Percentiles rank a stretch among this genome's conserved stretches.
These are phyloP conservation scores for Drosophila setifemur DNA, from an alignment of 1,140 invertebrate species.

Conservation along the genomic window DNA sequence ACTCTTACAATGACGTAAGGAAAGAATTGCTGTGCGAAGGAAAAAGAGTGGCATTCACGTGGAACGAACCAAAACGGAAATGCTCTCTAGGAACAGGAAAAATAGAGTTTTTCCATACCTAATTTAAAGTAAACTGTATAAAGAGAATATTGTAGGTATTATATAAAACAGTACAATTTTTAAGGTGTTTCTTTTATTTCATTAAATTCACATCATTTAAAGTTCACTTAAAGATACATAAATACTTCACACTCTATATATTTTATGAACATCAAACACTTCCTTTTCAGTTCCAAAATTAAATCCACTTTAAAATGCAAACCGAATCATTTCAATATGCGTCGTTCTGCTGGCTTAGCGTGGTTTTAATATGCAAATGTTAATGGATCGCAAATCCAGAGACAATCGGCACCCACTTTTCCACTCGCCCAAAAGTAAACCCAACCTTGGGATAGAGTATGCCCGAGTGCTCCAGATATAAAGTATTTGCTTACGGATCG, in stretches of 20 bases:
- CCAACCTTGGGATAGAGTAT: constrained; percentile 1
- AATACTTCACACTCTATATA: too few relatives aligned
- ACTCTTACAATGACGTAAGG: constrained; percentile 60
- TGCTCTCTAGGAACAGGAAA: too few relatives aligned
- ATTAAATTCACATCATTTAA: too few relatives aligned
- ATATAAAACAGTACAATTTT: too few relatives aligned
- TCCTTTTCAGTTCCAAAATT: too few relatives aligned
- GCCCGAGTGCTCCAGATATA: constrained; percentile 18
- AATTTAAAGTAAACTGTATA: too few relatives aligned
- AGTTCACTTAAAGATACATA: too few relatives aligned
- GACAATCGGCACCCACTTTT: constrained; percentile 5
- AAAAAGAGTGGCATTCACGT: background rate
- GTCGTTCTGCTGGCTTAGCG: background rate
- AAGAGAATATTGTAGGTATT: too few relatives aligned
- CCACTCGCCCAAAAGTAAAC: constrained; percentile 7
- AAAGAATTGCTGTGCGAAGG: background rate
- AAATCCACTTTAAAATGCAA: background rate
- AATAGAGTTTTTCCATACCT: too few relatives aligned
- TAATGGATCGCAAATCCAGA: constrained; percentile 30
- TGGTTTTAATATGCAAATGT: constrained; percentile 27
- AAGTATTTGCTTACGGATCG: constrained; percentile 22
- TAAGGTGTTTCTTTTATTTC: too few relatives aligned
- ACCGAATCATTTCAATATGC: background rate
- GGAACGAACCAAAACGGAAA: too few relatives aligned
- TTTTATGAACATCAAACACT: too few relatives aligned